Evolutionary conservation across 2,888 invertebrate genomes (phyloP).

Genomic region (Limnephilus marmoratus): DNA sequence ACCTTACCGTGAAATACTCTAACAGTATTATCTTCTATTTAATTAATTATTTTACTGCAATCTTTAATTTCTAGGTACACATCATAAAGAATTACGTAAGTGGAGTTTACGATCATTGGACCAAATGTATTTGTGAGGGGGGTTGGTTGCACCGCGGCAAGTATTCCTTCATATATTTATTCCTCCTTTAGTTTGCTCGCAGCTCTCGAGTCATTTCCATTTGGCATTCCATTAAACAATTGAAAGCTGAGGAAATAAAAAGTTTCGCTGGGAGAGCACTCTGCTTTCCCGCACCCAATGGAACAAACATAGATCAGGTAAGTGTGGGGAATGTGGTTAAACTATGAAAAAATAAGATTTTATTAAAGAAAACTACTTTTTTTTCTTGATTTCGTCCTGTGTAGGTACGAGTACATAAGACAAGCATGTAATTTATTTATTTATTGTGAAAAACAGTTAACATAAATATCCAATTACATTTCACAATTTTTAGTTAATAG

Average conservation of each 20-base stretch:
- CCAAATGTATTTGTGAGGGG: neutral
- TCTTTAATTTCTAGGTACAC: neutral
- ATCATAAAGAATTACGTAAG: neutral
- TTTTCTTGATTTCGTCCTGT: too few species aligned
- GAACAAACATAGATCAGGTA: neutral
- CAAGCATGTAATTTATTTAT: too few species aligned
- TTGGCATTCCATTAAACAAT: conserved; percentile 40
- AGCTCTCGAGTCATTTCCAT: conserved; percentile 38
- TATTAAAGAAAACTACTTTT: too few species aligned
- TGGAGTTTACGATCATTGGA: neutral
- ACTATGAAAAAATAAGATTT: neutral
- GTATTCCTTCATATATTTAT: neutral
- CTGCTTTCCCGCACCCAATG: conserved; percentile 3
- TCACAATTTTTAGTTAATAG: too few species aligned
- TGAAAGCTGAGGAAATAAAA: conserved; percentile 31
- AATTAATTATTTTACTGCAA: neutral
- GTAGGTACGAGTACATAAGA: too few species aligned
- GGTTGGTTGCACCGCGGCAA: neutral
- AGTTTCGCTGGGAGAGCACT: neutral
- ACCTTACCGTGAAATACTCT: too few species aligned
- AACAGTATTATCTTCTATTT: too few species aligned
- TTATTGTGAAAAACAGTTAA: too few species aligned
- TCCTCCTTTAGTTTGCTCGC: neutral
- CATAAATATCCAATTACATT: too few species aligned
- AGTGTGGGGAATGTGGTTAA: neutral